phyloP scores from a whole-genome alignment of 2,797 vertebrate genomes.

The Melanotaenia maccullochi region DNA sequence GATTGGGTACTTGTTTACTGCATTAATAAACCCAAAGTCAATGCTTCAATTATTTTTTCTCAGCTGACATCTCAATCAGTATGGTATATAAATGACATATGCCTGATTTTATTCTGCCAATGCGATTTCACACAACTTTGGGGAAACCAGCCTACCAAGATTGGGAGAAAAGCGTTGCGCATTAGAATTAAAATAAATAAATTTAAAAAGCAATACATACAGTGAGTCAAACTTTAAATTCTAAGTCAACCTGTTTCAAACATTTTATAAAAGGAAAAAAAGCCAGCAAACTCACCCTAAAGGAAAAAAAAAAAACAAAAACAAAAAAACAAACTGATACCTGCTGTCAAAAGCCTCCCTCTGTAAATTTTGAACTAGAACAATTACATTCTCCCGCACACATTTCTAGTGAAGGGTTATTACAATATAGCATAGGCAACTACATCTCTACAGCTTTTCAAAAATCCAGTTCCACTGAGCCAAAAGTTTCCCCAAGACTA shows the following conservation, averaged over 20 bases:
- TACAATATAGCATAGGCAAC: slow-evolving; percentile 77
- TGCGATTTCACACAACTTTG: slow-evolving; percentile 85
- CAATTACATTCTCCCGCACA: slow-evolving; percentile 82
- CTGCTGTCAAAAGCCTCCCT: slow-evolving; percentile 71
- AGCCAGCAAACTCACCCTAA: slow-evolving; percentile 79
- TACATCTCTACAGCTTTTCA: slow-evolving; percentile 75
- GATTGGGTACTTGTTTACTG: slow-evolving; percentile 83
- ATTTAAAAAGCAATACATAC: slow-evolving; percentile 83
- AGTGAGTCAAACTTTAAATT: slow-evolving; percentile 83
- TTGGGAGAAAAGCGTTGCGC: slow-evolving; percentile 79
- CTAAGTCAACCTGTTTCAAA: slow-evolving; percentile 73
- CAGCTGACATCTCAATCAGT: slow-evolving; percentile 76
- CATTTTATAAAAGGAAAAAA: slow-evolving; percentile 40
- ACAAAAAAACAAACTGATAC: slow-evolving; percentile 74
- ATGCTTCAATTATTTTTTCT: slow-evolving; percentile 82
- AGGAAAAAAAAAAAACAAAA: slow-evolving; percentile 54
- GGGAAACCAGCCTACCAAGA: slow-evolving; percentile 83
- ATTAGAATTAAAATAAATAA: slow-evolving; percentile 84
- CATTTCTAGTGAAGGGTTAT: slow-evolving; percentile 80
- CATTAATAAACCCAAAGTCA: slow-evolving; percentile 83
- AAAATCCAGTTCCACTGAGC: slow-evolving; percentile 78
- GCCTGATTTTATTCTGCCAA: slow-evolving; percentile 81
- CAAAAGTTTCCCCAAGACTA: slow-evolving; percentile 66
- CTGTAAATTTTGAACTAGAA: slow-evolving; percentile 71
- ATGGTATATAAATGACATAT: slow-evolving; percentile 76